Base-by-base conservation (phyloP, 2,113 vertebrate genomes). In the Pelecanus crispus region DNA sequence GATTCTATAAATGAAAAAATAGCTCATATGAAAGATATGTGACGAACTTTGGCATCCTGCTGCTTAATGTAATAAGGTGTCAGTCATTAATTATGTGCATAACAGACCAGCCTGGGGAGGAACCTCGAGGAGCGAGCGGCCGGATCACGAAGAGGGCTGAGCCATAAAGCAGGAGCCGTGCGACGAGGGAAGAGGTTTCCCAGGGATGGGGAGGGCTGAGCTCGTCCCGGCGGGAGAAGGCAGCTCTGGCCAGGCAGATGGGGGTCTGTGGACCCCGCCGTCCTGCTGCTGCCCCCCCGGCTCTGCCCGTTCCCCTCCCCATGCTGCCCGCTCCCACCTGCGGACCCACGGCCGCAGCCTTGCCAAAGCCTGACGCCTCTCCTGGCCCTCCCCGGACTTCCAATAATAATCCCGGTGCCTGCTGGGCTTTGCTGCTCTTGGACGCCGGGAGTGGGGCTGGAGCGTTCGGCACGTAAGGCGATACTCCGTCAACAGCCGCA, bases 371-470 rank as follows among this genome's bases (percentile, higher is more conserved):
- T 31, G 56, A 78, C 19, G 14, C 79, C 45, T 92, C 88, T 74
- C 25, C 78, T 79, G 11, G 1, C 72, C 81, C 74, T 86, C 47
- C 88, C 65, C 1, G 71, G 59, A 42, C 86, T 96, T 92, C 86
- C 94, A 94, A 58, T 31, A 81, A 81, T 24, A 91, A 87, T 56
- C 81, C 90, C 4, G 10, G 21, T 62, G 95, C 93, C 91, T 88
- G 95, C 85, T 34, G 92, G 81, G 91, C 79, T 97, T 59, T 95
- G 97, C 97, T 94, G 94, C 97, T 96, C 78, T 94, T 90, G 95
- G 94, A 80, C 6, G 62, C 53, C 14, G 7, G 90, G 73, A 94
- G 45, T 5, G 88, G 92, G 93, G 94, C 93, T 81, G 87, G 87
- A 88, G 92, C 56, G 10, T 36, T 82, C 14, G 53, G 20, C 91